phyloP scores from a whole-genome alignment of 2,113 vertebrate genomes.

The Oncorhynchus kisutch region DNA sequence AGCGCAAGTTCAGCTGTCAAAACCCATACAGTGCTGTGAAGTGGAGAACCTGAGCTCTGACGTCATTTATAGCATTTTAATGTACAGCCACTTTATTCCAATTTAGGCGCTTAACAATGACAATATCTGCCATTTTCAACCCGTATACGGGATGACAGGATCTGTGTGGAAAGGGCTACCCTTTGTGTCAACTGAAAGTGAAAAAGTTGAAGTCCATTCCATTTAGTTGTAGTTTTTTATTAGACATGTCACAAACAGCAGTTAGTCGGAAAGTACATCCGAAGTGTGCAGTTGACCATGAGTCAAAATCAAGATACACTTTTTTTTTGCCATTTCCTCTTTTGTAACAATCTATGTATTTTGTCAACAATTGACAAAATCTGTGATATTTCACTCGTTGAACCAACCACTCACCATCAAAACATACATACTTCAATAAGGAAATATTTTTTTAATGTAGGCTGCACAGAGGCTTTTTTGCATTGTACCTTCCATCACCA shows the following conservation, averaged over 20 bases:
- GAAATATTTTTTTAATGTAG: conserved; percentile 39
- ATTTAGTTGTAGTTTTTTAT: conserved; percentile 75
- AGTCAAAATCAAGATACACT: conserved; percentile 77
- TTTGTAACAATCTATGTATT: conserved; percentile 82
- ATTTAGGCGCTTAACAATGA: too few relatives aligned
- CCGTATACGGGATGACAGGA: too few relatives aligned
- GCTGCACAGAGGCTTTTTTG: conserved; percentile 30
- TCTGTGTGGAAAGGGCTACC: neutral
- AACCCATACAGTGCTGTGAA: too few relatives aligned
- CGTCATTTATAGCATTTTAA: too few relatives aligned
- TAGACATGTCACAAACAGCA: conserved; percentile 89
- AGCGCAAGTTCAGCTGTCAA: too few relatives aligned
- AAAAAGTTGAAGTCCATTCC: neutral
- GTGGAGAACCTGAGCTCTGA: too few relatives aligned
- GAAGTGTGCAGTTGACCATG: conserved; percentile 86
- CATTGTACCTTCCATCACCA: conserved; percentile 68
- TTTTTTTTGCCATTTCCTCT: conserved; percentile 63
- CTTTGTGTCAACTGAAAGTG: neutral
- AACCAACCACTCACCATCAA: conserved; percentile 62
- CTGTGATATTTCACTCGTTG: conserved; percentile 66
- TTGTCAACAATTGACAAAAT: conserved; percentile 72
- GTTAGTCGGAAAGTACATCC: conserved; percentile 96
- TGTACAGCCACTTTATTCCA: too few relatives aligned
- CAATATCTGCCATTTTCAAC: too few relatives aligned
- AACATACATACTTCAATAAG: conserved; percentile 68